Conservation (phyloP, 2,888 invertebrate species). For the Melanchra persicariae region DNA sequence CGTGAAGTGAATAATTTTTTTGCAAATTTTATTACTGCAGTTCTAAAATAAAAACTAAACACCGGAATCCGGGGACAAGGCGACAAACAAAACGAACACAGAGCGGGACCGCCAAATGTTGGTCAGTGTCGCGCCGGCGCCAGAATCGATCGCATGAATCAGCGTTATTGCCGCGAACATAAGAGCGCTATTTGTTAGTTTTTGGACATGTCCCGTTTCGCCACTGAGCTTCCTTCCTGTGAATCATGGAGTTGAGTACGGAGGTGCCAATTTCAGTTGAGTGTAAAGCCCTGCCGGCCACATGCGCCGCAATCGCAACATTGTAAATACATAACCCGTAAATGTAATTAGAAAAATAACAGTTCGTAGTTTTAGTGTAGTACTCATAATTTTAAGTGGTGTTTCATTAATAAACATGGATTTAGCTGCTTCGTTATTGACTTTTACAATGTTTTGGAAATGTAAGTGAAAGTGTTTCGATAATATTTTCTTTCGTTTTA, state of each 20-base stretch:
- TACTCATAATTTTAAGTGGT: conserved; percentile 68
- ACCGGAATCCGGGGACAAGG: conserved; percentile 53
- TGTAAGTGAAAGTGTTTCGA: conserved; percentile 77
- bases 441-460: conserved; percentile 81
- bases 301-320: conserved; percentile 73
- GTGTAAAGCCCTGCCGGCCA: conserved; percentile 76
- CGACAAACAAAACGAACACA: conserved; percentile 62
- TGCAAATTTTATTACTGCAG: conserved; percentile 29
- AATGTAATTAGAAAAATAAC: conserved; percentile 65
- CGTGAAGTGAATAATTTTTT: conserved; percentile 14
- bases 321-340: conserved; percentile 69
- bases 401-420: conserved; percentile 81
- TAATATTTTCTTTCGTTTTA: conserved; percentile 3
- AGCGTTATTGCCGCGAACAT: conserved; percentile 72
- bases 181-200: conserved; percentile 77
- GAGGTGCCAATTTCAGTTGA: conserved; percentile 81
- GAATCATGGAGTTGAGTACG: conserved; percentile 83
- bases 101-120: conserved; percentile 76
- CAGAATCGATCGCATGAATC: conserved; percentile 85
- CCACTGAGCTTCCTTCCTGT: conserved; percentile 85
- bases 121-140: conserved; percentile 85
- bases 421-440: conserved; percentile 75
- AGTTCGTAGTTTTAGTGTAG: conserved; percentile 65
- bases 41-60: conserved; percentile 61
- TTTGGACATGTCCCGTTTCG: conserved; percentile 86